Conservation (phyloP, 2,797 vertebrate species). For the Netta rufina region DNA sequence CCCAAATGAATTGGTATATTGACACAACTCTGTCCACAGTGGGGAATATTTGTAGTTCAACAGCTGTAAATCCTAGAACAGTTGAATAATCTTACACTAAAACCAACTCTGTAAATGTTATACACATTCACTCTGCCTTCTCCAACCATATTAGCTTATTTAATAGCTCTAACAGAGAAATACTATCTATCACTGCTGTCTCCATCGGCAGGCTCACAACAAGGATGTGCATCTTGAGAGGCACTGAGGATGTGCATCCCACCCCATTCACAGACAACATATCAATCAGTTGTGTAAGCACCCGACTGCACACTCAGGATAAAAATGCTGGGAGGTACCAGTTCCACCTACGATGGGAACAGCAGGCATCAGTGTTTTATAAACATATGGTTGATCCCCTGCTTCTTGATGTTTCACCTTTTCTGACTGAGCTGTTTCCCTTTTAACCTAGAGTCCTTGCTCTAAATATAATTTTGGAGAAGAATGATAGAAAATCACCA, state of each 20-base stretch:
- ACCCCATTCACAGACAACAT: neutral
- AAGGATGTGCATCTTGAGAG: neutral
- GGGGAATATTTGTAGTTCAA: conserved; percentile 73
- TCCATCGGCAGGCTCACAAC: neutral
- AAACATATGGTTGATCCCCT: neutral
- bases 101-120: conserved; percentile 28
- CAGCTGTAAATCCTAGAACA: conserved; percentile 43
- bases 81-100: conserved; percentile 51
- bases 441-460: neutral
- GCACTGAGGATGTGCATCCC: neutral
- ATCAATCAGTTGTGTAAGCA: neutral
- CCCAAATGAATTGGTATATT: conserved; percentile 75
- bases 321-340: neutral
- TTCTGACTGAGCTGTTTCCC: neutral
- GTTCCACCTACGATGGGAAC: neutral
- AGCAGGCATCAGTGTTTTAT: neutral
- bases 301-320: fast-evolving
- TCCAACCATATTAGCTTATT: conserved; percentile 32
- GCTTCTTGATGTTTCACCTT: neutral
- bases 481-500: neutral
- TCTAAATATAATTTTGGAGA: neutral
- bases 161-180: conserved; percentile 51
- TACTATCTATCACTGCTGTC: neutral
- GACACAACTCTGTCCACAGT: conserved; percentile 67
- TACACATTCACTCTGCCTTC: neutral